Evolutionary conservation across 2,888 invertebrate species (phyloP), one percentile per base, ranked within the genome.

Genomic region (Cabera pusaria): DNA sequence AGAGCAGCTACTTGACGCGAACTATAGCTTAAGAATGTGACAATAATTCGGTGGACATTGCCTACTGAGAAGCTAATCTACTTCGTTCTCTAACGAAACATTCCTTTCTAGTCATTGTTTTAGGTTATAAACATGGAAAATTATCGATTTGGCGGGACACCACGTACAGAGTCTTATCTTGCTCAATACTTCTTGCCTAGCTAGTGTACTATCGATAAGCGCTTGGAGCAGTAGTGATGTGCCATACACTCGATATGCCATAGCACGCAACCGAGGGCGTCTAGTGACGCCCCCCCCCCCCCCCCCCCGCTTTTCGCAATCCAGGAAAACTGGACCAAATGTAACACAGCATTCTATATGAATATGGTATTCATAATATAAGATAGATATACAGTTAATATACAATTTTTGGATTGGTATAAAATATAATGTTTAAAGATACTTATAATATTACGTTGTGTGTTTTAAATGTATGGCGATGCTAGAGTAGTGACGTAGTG

Each of bases 351-450:
- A 66, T 60, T 60, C 43, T 45, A 6, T 31, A 16, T 31, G 21
- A 59, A 58, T 56, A 56, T 48, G 44, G 50, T 47, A 64, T 50
- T 58, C 65, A 64, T 62, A 67, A 70, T 73, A 74, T 76, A 74
- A 72, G 62, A 78, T 72, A 76, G 57, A 58, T 61, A 62, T 56
- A 61, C 56, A 61, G 55, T 57, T 76, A 77, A 64, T 83, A 85
- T 84, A 85, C 82, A 85, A 80, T 68, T 84, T 85, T 85, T 84
- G 80, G 80, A 84, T 83, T 74, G 75, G 82, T 84, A 79, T 77
- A 74, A 75, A 75, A 36, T 49, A 47, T 81, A 73, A 80, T 76
- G 73, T 74, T 81, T 80, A 74, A 68, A 72, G 58, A 67, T 74
- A 70, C 66, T 64, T 62, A 71, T 59, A 67, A 66, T 58, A 59